Conservation (phyloP, 2,113 vertebrate species). For the Lycocorax pyrrhopterus region DNA sequence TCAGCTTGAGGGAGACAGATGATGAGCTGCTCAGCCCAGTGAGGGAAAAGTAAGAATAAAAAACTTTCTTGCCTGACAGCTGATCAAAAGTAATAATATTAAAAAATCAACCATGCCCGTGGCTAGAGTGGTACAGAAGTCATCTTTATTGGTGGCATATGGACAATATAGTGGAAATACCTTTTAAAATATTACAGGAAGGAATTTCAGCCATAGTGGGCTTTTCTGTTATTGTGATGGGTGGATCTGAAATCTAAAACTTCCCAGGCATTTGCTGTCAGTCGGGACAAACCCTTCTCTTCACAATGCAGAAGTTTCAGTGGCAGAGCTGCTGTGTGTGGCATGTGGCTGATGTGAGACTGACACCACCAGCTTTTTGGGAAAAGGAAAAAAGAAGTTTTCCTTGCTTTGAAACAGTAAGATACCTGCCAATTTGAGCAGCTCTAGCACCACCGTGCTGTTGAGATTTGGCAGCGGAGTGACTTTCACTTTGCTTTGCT, state of each 20-base stretch:
- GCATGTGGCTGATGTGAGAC: not conserved
- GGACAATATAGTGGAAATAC: not conserved
- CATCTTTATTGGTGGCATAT: not conserved
- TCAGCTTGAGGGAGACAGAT: not conserved
- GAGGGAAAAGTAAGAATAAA: not conserved
- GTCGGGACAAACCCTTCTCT: not conserved
- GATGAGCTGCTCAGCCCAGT: not conserved
- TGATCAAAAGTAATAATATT: not conserved
- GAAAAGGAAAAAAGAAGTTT: not conserved
- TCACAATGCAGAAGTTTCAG: not conserved
- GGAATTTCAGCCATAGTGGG: not conserved
- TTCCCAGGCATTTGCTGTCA: not conserved
- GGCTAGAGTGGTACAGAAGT: not conserved
- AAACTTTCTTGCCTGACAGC: not conserved
- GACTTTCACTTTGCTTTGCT: slow-evolving; percentile 21
- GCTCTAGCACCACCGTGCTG: slow-evolving; percentile 44
- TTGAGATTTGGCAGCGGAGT: slow-evolving; percentile 22
- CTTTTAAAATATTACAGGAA: not conserved
- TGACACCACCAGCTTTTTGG: not conserved
- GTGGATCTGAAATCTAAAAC: slow-evolving; percentile 2
- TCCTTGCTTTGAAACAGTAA: not conserved
- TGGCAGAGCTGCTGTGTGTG: not conserved
- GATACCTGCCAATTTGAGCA: not conserved
- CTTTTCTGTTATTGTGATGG: not conserved
- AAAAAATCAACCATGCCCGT: not conserved